Evolutionary conservation across 2,888 invertebrate species (phyloP), one percentile per base, ranked within the genome.

Genomic region (Macaria notata): DNA sequence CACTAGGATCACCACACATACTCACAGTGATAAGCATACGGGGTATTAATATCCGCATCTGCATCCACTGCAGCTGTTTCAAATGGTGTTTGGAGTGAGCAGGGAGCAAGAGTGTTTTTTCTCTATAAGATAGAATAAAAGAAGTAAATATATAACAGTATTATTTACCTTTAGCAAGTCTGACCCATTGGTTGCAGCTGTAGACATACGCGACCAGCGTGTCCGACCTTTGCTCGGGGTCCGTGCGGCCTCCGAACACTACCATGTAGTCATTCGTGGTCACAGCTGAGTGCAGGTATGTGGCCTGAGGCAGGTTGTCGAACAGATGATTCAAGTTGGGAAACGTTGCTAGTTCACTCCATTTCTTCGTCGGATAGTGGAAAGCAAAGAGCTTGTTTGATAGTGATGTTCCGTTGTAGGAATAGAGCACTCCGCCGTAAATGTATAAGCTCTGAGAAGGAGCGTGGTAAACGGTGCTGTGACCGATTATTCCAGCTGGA

Each of bases 181-280:
- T 92, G 59, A 97, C 94, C 98, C 98, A 98, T 71, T 96, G 94
- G 83, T 98, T 98, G 79, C 98, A 98, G 49, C 94, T 94, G 78
- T 97, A 98, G 6, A 96, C 94, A 76, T 98, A 98, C 0, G 97
- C 97, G 53, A 96, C 94, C 0, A 98, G 88, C 0, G 95, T 94
- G 75, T 97, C 96, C 0, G 94, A 94, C 56, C 94, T 92, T 48
- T 83, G 82, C 73, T 94, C 94, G 0, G 96, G 95, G 67, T 93
- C 93, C 5, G 96, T 95, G 56, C 95, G 92, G 3, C 98, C 98
- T 0, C 98, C 98, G 73, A 97, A 95, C 39, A 98, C 93, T 31
- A 98, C 93, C 98, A 98, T 97, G 75, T 97, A 97, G 51, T 96
- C 95, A 59, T 96, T 95, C 0, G 97, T 97, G 0, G 95, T 96